Evolutionary conservation across 2,888 invertebrate genomes (phyloP).

Genomic region (Lydus trimaculatus): DNA sequence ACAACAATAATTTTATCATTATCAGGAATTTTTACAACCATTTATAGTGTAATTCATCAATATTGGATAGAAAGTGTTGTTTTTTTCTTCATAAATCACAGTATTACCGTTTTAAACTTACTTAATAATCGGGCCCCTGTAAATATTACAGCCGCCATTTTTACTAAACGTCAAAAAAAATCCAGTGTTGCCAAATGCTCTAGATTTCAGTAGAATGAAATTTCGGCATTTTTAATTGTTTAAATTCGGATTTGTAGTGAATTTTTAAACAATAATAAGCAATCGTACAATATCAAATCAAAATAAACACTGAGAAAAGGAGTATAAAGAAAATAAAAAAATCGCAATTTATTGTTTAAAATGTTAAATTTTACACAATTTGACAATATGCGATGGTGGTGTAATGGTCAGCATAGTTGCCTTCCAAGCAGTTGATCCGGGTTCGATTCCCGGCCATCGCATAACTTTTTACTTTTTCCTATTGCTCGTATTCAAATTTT

Average conservation of each 20-base stretch:
- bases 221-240: too few species aligned
- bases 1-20: conserved; percentile 16
- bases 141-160: conserved; percentile 53
- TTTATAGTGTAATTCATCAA: not conserved
- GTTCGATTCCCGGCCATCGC: conserved; percentile 63
- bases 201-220: too few species aligned
- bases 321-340: too few species aligned
- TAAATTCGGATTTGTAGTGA: too few species aligned
- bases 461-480: conserved; percentile 33
- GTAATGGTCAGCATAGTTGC: conserved; percentile 63
- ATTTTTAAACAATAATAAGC: too few species aligned
- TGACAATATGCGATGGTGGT: conserved; percentile 63
- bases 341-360: too few species aligned
- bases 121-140: conserved; percentile 51
- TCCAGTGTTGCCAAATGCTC: not conserved
- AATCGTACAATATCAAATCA: too few species aligned
- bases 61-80: not conserved
- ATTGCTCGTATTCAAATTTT: too few species aligned
- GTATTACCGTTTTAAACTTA: conserved; percentile 38
- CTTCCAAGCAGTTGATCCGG: conserved; percentile 63
- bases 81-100: not conserved
- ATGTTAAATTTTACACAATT: too few species aligned
- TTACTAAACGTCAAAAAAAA: not conserved
- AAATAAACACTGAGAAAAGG: too few species aligned
- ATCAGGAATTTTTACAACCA: not conserved